Evolutionary conservation across 2,113 vertebrate genomes (phyloP).

Genomic region (Pyrgilauda ruficollis): DNA sequence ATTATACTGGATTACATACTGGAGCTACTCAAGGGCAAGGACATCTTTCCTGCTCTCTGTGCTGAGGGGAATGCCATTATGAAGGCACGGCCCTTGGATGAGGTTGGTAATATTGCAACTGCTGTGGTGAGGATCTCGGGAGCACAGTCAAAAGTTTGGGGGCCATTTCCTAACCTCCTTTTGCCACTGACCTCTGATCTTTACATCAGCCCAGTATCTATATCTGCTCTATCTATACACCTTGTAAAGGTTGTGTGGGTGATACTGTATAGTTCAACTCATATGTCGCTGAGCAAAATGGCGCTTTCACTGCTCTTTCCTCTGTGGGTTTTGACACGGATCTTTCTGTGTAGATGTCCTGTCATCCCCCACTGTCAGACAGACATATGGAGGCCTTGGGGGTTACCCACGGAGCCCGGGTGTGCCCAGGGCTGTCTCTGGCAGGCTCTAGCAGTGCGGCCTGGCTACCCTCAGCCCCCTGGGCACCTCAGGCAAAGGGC

Average conservation of each 20-base stretch:
- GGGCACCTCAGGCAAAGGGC: neutral
- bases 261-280: neutral
- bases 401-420: neutral
- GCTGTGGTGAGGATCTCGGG: neutral
- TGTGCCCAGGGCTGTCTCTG: neutral
- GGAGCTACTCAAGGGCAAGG: neutral
- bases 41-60: neutral
- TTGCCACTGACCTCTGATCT: neutral
- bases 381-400: fast-evolving
- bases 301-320: neutral
- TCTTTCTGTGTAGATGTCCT: neutral
- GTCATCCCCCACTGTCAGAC: neutral
- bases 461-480: fast-evolving
- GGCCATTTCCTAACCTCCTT: neutral
- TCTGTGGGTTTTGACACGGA: neutral
- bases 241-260: neutral
- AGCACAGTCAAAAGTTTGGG: neutral
- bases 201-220: neutral
- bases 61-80: neutral
- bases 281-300: neutral
- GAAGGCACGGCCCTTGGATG: neutral
- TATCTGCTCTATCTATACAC: neutral
- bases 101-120: neutral
- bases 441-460: fast-evolving
- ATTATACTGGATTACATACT: neutral